phyloP scores from a whole-genome alignment of 2,888 invertebrate species.

The Nebria brevicollis region DNA sequence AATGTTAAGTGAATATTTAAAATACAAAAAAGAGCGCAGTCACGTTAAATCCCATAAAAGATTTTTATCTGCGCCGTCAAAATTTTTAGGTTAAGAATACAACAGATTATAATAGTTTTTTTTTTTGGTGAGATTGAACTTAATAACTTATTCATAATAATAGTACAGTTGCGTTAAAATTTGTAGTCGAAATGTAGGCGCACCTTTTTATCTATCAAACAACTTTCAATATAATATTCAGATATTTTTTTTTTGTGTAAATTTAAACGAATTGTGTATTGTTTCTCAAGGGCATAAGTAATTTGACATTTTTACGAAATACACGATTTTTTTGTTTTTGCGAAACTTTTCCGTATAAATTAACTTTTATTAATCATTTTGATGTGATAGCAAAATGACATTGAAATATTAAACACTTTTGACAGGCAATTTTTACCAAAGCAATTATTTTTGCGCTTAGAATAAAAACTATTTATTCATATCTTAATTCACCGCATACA shows the following conservation, averaged over 20 bases:
- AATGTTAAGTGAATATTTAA: conserved; percentile 38
- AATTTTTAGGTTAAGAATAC: background rate
- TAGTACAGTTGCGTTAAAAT: conserved; percentile 2
- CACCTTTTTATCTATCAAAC: conserved; percentile 4
- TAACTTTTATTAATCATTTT: conserved; percentile 34
- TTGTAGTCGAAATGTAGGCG: conserved; percentile 3
- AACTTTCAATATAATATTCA: conserved; percentile 1
- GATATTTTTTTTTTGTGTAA: background rate
- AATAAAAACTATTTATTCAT: background rate
- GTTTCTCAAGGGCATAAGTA: background rate
- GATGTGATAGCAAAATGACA: conserved; percentile 22
- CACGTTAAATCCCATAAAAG: conserved; percentile 17
- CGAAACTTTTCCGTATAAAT: conserved; percentile 31
- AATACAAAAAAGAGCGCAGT: conserved; percentile 35
- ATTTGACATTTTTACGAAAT: conserved; percentile 19
- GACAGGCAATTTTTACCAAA: background rate
- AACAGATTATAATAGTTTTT: conserved; percentile 1
- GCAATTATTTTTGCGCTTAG: background rate
- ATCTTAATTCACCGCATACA: background rate
- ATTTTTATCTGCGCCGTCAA: background rate
- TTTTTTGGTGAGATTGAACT: background rate
- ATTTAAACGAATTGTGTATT: background rate
- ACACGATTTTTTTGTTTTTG: conserved; percentile 15
- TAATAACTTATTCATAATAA: conserved; percentile 1
- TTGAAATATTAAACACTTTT: conserved; percentile 29